Evolutionary conservation across 2,797 vertebrate species (phyloP).

Genomic region (Pseudomugil tenellus): DNA sequence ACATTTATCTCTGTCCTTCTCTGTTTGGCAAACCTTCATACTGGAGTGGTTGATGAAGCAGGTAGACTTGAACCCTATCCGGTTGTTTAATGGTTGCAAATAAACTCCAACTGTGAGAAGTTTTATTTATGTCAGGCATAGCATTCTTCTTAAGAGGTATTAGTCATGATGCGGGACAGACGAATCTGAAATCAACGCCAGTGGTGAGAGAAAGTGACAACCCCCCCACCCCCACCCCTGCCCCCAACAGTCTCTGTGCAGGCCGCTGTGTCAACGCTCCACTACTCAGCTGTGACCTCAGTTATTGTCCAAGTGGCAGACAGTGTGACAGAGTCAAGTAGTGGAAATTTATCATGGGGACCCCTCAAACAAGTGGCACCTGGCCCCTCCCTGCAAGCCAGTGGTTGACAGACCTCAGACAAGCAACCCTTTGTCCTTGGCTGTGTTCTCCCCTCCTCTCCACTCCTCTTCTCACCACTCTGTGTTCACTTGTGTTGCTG

Average conservation of each 20-base stretch:
- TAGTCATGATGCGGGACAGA: slow-evolving; percentile 38
- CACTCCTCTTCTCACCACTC: slow-evolving; percentile 73
- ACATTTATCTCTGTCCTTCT: slow-evolving; percentile 53
- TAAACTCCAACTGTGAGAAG: slow-evolving; percentile 65
- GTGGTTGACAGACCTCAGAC: slow-evolving; percentile 71
- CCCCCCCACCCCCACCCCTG: too few species aligned
- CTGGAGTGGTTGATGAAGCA: background rate
- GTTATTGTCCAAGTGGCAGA: slow-evolving; percentile 81
- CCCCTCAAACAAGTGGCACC: slow-evolving; percentile 79
- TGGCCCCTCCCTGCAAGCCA: slow-evolving; percentile 52
- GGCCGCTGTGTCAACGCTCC: slow-evolving; percentile 55
- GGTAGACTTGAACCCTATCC: background rate
- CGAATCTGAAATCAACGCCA: slow-evolving; percentile 46
- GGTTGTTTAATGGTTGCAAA: slow-evolving; percentile 69
- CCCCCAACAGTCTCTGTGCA: slow-evolving; percentile 37
- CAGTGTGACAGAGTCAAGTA: slow-evolving; percentile 85
- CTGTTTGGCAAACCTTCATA: slow-evolving; percentile 57
- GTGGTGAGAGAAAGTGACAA: slow-evolving; percentile 69
- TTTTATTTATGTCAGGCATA: slow-evolving; percentile 63
- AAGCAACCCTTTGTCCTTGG: slow-evolving; percentile 80
- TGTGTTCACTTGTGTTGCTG: slow-evolving; percentile 55
- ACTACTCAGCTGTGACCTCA: slow-evolving; percentile 69
- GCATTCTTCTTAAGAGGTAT: slow-evolving; percentile 41
- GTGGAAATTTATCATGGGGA: slow-evolving; percentile 82
- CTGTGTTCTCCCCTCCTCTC: slow-evolving; percentile 73